A percentile compares a stretch with the other conserved stretches of the same genome.
These are phyloP conservation scores for Parnassius orleans DNA, from an alignment of 2,888 invertebrate genomes.

Conservation along the genomic window DNA sequence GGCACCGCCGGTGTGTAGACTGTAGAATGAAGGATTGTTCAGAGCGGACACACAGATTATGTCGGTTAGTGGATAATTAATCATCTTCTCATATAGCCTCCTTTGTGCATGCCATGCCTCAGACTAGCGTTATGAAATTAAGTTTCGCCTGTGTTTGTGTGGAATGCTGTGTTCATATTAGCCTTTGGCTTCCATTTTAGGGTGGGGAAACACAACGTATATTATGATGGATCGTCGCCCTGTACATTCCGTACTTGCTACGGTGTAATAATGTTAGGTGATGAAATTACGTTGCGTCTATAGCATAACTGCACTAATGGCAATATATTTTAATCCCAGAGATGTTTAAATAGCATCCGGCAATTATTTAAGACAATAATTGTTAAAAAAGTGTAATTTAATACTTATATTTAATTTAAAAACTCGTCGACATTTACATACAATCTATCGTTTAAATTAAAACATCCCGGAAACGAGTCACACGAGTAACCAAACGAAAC, in stretches of 20 bases:
- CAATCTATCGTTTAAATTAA: slow-evolving; percentile 8
- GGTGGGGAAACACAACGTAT: neutral
- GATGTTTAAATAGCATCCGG: too few relatives aligned
- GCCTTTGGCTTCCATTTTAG: slow-evolving; percentile 3
- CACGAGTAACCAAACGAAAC: slow-evolving; percentile 13
- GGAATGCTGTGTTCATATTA: slow-evolving; percentile 12
- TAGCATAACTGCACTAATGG: too few relatives aligned
- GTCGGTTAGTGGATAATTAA: slow-evolving; percentile 22
- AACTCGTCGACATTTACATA: slow-evolving; percentile 11
- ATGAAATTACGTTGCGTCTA: slow-evolving; percentile 1
- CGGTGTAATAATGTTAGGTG: slow-evolving; percentile 11
- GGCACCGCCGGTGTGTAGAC: neutral
- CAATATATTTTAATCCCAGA: too few relatives aligned
- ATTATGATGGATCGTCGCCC: slow-evolving; percentile 10
- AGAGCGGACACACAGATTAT: slow-evolving; percentile 16
- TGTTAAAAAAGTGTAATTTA: neutral
- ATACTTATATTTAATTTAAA: neutral
- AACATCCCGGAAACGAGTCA: slow-evolving; percentile 17
- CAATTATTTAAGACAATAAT: too few relatives aligned
- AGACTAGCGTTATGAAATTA: slow-evolving; percentile 21
- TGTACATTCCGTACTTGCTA: slow-evolving; percentile 9
- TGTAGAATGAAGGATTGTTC: slow-evolving; percentile 2
- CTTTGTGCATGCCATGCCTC: slow-evolving; percentile 10
- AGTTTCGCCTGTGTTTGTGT: slow-evolving; percentile 10
- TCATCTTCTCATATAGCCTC: slow-evolving; percentile 14